Evolutionary conservation across 2,888 invertebrate species (phyloP).

Genomic region (Gnatocerus cornutus): DNA sequence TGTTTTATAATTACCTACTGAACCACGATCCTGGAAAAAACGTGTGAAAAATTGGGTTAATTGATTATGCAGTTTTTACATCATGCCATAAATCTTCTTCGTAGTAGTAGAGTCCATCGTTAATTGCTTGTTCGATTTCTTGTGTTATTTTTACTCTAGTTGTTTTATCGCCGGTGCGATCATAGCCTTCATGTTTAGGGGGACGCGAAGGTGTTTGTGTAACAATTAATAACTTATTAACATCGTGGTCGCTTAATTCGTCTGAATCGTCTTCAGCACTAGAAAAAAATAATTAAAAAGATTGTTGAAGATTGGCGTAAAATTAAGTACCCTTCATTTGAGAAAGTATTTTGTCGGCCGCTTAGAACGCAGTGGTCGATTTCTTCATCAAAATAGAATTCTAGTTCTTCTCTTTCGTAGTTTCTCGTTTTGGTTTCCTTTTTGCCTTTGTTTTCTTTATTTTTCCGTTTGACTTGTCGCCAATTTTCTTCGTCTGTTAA

Average conservation of each 20-base stretch:
- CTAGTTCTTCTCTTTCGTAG: conserved; percentile 83
- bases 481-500: conserved; percentile 71
- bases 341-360: conserved; percentile 87
- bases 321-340: conserved; percentile 79
- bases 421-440: conserved; percentile 61
- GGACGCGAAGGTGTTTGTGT: conserved; percentile 80
- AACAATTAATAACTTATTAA: conserved; percentile 95
- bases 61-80: conserved; percentile 45
- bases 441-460: conserved; percentile 66
- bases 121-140: conserved; percentile 95
- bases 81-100: conserved; percentile 95
- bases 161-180: conserved; percentile 92
- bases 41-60: neutral
- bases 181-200: conserved; percentile 91
- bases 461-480: conserved; percentile 74
- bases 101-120: conserved; percentile 96
- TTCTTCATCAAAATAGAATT: conserved; percentile 98
- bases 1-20: conserved; percentile 82
- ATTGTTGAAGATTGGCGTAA: neutral
- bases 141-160: conserved; percentile 95
- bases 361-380: conserved; percentile 83
- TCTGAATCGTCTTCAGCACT: conserved; percentile 90
- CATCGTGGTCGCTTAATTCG: conserved; percentile 93
- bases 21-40: conserved; percentile 70
- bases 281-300: conserved; percentile 49